Percentiles rank a stretch among this genome's conserved stretches.
Evolutionary conservation across 2,888 invertebrate genomes (phyloP).

Genomic region (Eugnorisma glareosa): DNA sequence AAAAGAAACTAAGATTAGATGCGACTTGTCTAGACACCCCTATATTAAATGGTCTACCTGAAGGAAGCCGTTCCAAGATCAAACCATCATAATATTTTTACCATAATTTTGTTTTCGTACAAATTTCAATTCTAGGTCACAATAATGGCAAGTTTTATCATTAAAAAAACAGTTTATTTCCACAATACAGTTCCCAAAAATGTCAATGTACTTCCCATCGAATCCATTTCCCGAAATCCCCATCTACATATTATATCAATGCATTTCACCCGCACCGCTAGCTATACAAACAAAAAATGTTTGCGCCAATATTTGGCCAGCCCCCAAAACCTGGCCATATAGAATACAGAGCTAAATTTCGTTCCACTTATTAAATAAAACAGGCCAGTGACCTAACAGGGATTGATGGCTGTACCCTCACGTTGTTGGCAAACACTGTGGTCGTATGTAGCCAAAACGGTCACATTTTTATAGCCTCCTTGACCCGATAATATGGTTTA

Average conservation of each 20-base stretch:
- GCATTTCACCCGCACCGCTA: neutral
- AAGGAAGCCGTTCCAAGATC: neutral
- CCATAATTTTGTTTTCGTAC: neutral
- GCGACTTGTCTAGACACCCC: too few species aligned
- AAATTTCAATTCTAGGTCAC: neutral
- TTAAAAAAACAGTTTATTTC: neutral
- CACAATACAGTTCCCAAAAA: constrained; percentile 1
- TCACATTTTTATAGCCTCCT: constrained; percentile 63
- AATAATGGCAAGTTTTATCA: neutral
- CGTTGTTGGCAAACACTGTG: constrained; percentile 64
- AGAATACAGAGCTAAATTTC: constrained; percentile 53
- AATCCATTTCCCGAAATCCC: constrained; percentile 23
- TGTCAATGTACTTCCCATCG: constrained; percentile 22
- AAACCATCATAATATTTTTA: neutral
- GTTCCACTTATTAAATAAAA: constrained; percentile 66
- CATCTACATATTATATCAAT: constrained; percentile 21
- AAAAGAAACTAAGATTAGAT: too few species aligned
- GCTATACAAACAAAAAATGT: constrained; percentile 48
- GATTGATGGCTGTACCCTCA: constrained; percentile 61
- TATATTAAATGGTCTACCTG: neutral
- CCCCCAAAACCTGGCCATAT: constrained; percentile 57
- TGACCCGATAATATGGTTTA: constrained; percentile 63
- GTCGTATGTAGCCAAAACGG: constrained; percentile 60
- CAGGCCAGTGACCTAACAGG: constrained; percentile 64
- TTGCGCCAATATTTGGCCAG: constrained; percentile 56